Evolutionary conservation across 53 echinoderm and acorn worm species (phyloP).

Genomic region (Luidia sarsii): DNA sequence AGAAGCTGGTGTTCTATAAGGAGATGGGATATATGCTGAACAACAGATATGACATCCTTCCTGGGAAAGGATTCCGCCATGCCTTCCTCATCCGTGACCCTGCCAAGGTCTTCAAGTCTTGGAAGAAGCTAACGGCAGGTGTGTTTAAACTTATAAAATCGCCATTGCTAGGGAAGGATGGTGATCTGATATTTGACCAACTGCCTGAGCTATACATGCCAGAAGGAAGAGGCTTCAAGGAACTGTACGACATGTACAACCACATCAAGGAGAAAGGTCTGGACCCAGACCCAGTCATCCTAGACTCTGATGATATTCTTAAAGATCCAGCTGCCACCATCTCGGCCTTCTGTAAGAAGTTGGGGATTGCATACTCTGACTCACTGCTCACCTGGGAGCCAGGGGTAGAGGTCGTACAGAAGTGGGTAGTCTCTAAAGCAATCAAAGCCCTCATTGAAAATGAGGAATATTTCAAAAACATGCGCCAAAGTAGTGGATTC

Average conservation of each 20-base stretch:
- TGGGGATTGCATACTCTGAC: constrained; percentile 7
- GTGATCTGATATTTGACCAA: background rate
- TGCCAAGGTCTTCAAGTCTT: constrained; percentile 1
- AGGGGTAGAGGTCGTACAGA: too few relatives aligned
- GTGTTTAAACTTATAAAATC: too few relatives aligned
- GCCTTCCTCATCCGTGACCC: too few relatives aligned
- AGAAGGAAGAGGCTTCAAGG: too few relatives aligned
- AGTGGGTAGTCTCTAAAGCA: too few relatives aligned
- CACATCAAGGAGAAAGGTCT: constrained; percentile 1
- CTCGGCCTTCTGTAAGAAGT: too few relatives aligned
- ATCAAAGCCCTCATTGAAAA: too few relatives aligned
- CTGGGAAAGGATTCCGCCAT: background rate
- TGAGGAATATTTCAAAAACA: too few relatives aligned
- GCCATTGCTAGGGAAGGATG: background rate
- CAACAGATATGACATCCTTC: background rate
- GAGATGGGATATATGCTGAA: background rate
- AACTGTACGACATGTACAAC: background rate
- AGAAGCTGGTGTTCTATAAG: background rate
- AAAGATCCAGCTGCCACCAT: too few relatives aligned
- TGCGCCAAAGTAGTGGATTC: too few relatives aligned
- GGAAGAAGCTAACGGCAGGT: background rate
- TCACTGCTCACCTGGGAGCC: background rate
- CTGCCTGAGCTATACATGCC: background rate
- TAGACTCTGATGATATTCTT: constrained; percentile 15
- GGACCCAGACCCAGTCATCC: constrained; percentile 18